phyloP scores from a whole-genome alignment of 2,888 invertebrate species.

The Sylvicola cinctus region DNA sequence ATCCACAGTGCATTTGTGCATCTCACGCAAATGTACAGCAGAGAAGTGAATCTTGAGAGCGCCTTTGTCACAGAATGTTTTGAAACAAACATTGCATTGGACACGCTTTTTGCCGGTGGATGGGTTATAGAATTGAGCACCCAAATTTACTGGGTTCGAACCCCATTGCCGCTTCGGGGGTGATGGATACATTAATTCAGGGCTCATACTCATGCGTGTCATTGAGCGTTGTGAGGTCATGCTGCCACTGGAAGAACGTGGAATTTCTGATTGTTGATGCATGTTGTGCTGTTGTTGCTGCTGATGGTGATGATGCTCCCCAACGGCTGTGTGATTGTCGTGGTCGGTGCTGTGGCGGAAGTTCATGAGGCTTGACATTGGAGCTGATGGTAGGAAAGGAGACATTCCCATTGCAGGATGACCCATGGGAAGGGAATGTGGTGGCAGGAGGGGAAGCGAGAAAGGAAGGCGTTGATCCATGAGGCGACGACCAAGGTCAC shows the following conservation, averaged over 20 bases:
- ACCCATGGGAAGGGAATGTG: no score
- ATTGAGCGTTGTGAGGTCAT: no score
- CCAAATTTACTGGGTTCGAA: slow-evolving; percentile 52
- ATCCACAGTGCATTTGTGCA: slow-evolving; percentile 97
- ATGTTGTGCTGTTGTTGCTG: slow-evolving; percentile 16
- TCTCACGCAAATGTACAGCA: slow-evolving; percentile 91
- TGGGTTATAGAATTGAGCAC: slow-evolving; percentile 74
- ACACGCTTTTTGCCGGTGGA: slow-evolving; percentile 89
- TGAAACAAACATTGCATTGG: slow-evolving; percentile 91
- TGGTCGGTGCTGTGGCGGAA: no score
- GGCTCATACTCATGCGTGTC: not conserved
- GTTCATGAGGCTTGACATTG: no score
- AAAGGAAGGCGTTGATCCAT: no score
- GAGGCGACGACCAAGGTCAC: no score
- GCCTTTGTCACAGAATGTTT: slow-evolving; percentile 98
- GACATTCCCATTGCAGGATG: no score
- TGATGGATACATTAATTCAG: no score
- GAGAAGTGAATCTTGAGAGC: slow-evolving; percentile 97
- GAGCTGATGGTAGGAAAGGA: no score
- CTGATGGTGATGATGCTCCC: slow-evolving; percentile 9
- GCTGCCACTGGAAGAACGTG: no score
- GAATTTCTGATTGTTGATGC: slow-evolving; percentile 19
- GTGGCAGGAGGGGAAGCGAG: no score
- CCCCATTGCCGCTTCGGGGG: slow-evolving; percentile 42
- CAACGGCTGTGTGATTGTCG: no score